Conservation (phyloP, 1,140 invertebrate species). For the Trissolcus basalis region DNA sequence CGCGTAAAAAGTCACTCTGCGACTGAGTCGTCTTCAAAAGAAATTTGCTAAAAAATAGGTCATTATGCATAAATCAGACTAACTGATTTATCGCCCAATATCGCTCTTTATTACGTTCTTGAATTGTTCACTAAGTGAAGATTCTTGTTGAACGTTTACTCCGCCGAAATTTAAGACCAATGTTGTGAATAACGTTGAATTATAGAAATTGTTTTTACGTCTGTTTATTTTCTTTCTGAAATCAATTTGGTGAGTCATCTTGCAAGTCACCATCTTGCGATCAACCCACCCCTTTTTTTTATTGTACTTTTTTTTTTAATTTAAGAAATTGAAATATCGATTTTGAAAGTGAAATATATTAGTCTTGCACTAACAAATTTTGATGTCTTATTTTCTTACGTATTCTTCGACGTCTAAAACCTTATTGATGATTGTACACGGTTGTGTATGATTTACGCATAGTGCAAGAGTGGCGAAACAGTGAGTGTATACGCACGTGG, state of each 20-base stretch:
- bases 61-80: constrained; percentile 43
- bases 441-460: constrained; percentile 27
- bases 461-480: constrained; percentile 36
- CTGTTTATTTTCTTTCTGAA: too few relatives aligned
- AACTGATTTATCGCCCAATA: constrained; percentile 41
- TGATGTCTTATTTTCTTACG: too few relatives aligned
- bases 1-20: constrained; percentile 54
- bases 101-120: constrained; percentile 31
- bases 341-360: background rate
- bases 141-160: constrained; percentile 20
- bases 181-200: too few relatives aligned
- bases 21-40: constrained; percentile 39
- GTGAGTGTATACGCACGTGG: constrained; percentile 33
- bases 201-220: background rate
- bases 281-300: too few relatives aligned
- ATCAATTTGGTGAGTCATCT: too few relatives aligned
- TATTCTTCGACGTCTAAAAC: too few relatives aligned
- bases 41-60: constrained; percentile 23
- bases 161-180: background rate
- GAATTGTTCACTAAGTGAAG: constrained; percentile 45
- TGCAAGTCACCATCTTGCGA: too few relatives aligned
- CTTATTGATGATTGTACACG: too few relatives aligned
- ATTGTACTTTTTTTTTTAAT: too few relatives aligned
- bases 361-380: too few relatives aligned
- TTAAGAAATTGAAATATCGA: background rate